Percentiles rank a stretch among this genome's conserved stretches.
phyloP scores from a whole-genome alignment of 2,797 vertebrate species.

The Hydrocynus forskahlii region DNA sequence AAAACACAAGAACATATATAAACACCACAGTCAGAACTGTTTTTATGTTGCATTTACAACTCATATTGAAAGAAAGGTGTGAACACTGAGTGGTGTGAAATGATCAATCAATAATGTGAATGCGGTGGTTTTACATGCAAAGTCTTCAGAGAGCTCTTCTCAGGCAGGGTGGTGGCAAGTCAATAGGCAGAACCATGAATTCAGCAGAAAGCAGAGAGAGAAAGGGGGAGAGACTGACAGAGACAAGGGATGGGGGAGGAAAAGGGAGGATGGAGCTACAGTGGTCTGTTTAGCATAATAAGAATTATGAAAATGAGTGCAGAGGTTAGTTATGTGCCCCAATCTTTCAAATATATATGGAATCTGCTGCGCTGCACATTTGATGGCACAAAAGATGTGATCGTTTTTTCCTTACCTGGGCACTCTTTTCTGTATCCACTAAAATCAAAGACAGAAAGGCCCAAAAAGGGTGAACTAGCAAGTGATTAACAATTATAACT shows the following conservation, averaged over 20 bases:
- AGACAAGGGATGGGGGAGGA: constrained; percentile 12
- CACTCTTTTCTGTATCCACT: neutral
- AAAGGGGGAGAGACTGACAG: constrained; percentile 8
- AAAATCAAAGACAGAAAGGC: neutral
- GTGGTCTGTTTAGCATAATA: constrained; percentile 9
- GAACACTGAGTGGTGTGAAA: neutral
- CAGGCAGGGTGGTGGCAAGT: constrained; percentile 17
- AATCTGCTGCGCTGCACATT: neutral
- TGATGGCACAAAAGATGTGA: neutral
- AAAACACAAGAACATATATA: too few species aligned
- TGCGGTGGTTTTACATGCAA: constrained; percentile 6
- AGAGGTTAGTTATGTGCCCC: constrained; percentile 5
- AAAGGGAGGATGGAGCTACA: neutral
- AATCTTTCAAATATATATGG: constrained; percentile 21
- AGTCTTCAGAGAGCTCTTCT: constrained; percentile 47
- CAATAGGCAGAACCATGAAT: constrained; percentile 32
- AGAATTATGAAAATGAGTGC: constrained; percentile 45
- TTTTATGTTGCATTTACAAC: too few species aligned
- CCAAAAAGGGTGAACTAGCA: neutral
- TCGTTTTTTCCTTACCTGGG: neutral
- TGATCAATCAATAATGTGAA: constrained; percentile 16
- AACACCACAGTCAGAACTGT: too few species aligned
- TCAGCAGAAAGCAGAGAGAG: constrained; percentile 36
- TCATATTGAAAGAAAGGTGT: neutral
- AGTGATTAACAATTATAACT: neutral